Percentiles rank a stretch among this genome's conserved stretches.
Evolutionary conservation across 2,797 vertebrate species (phyloP).

Genomic region (Cyprinella venusta): DNA sequence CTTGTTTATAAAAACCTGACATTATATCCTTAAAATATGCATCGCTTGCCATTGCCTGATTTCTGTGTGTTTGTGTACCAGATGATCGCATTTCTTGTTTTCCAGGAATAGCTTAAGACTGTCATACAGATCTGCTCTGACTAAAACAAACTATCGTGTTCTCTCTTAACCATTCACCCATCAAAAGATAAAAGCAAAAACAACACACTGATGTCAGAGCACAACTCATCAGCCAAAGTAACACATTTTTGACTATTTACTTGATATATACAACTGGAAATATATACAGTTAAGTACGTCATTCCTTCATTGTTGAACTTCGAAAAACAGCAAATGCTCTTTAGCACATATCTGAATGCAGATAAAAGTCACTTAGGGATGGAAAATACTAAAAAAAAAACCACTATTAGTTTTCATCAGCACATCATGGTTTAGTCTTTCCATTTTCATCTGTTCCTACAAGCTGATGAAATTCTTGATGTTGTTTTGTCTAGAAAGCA

Average conservation of each 20-base stretch:
- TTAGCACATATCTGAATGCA: not conserved
- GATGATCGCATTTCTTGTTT: constrained; percentile 27
- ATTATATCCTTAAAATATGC: constrained; percentile 42
- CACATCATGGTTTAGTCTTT: constrained; percentile 37
- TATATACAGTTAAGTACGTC: not conserved
- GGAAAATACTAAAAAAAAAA: not conserved
- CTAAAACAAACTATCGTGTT: constrained; percentile 25
- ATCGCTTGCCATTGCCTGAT: constrained; percentile 12
- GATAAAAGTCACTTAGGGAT: not conserved
- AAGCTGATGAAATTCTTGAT: constrained; percentile 30
- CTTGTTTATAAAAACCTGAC: constrained; percentile 51
- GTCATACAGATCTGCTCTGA: constrained; percentile 30
- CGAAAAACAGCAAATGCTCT: not conserved
- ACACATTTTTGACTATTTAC: not conserved
- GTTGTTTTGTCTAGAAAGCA: constrained; percentile 25
- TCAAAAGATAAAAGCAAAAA: constrained; percentile 20
- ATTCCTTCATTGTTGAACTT: not conserved
- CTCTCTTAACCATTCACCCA: not conserved
- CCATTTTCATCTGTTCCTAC: constrained; percentile 30
- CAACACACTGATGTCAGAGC: constrained; percentile 1
- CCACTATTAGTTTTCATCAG: constrained; percentile 21
- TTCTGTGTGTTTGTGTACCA: constrained; percentile 40
- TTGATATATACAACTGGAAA: not conserved
- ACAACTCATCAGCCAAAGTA: constrained; percentile 2
- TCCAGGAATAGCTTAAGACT: constrained; percentile 19